Evolutionary conservation across 1,140 invertebrate species (phyloP).

Genomic region (Chymomyza costata): DNA sequence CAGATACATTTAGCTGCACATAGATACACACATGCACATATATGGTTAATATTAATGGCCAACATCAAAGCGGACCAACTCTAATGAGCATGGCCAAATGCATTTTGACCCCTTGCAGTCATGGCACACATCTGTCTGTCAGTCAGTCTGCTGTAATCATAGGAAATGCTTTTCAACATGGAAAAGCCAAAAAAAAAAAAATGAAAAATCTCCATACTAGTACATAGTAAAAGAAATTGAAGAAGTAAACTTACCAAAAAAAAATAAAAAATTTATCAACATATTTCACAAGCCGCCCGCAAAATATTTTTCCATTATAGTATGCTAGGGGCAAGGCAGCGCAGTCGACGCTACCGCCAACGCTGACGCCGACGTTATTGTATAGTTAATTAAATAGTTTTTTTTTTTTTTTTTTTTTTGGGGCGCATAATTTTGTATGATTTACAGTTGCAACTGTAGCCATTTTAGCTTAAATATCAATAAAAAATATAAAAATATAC

Average conservation of each 20-base stretch:
- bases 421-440: constrained; percentile 57
- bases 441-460: constrained; percentile 48
- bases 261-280: constrained; percentile 40
- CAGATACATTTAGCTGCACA: no score
- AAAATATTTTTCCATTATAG: no score
- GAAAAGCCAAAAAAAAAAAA: background rate
- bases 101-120: constrained; percentile 34
- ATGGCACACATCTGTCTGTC: background rate
- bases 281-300: constrained; percentile 47
- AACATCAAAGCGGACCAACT: no score
- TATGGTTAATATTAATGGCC: no score
- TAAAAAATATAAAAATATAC: constrained; percentile 3
- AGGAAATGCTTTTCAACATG: constrained; percentile 61
- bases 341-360: constrained; percentile 39
- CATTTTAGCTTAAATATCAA: constrained; percentile 15
- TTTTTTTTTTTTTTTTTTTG: constrained; percentile 5
- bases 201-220: background rate
- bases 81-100: no score
- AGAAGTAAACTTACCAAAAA: no score
- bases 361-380: constrained; percentile 16
- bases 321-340: no score
- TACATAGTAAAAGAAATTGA: background rate
- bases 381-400: constrained; percentile 67
- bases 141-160: background rate
- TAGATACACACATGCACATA: no score